A percentile compares a stretch with the other conserved stretches of the same genome.
Conservation (phyloP, 2,888 invertebrate genomes). For the Gasteruption jaculator region DNA sequence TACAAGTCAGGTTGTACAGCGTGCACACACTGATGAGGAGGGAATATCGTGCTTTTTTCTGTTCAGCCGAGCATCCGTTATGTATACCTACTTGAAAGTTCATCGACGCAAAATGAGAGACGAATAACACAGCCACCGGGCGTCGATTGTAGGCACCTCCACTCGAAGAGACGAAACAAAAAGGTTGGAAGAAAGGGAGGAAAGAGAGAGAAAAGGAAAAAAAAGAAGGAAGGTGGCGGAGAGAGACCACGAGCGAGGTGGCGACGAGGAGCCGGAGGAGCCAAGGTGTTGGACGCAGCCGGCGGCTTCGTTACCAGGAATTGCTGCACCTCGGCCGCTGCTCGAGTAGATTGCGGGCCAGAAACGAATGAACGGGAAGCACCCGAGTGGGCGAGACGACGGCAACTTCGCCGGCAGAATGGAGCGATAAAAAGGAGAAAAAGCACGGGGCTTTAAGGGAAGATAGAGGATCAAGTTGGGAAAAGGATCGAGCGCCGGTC, state of each 20-base stretch:
- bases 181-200: neutral
- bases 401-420: constrained; percentile 24
- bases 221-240: constrained; percentile 13
- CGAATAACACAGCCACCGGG: constrained; percentile 22
- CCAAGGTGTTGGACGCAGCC: constrained; percentile 13
- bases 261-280: constrained; percentile 6
- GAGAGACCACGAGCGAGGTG: constrained; percentile 3
- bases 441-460: constrained; percentile 14
- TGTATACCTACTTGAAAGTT: too few relatives aligned
- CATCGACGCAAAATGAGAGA: constrained; percentile 18
- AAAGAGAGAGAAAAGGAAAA: neutral
- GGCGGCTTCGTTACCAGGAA: constrained; percentile 24
- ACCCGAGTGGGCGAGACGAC: too few relatives aligned
- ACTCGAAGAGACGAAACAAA: constrained; percentile 8
- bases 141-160: constrained; percentile 21
- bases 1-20: too few relatives aligned
- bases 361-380: too few relatives aligned
- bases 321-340: constrained; percentile 22
- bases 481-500: constrained; percentile 9
- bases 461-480: constrained; percentile 4
- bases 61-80: too few relatives aligned
- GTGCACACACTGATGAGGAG: too few relatives aligned
- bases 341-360: constrained; percentile 24
- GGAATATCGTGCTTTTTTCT: too few relatives aligned
- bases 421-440: constrained; percentile 1